phyloP scores from a whole-genome alignment of 2,113 vertebrate species.

The Mastomys coucha region DNA sequence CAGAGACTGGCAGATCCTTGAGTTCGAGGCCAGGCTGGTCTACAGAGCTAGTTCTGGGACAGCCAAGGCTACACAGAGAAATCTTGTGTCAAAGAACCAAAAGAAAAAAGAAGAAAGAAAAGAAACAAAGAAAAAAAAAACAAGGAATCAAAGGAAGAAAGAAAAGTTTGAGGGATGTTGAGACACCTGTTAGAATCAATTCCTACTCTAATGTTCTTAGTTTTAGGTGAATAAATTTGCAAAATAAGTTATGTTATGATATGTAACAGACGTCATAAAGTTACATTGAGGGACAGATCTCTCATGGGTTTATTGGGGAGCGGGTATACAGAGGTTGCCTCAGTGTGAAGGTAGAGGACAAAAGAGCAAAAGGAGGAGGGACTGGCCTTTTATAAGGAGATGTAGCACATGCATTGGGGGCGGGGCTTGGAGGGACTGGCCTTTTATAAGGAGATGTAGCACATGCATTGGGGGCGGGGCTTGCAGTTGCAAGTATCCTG shows the following conservation, averaged over 20 bases:
- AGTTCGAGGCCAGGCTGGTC: background rate
- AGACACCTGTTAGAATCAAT: background rate
- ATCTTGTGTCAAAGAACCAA: background rate
- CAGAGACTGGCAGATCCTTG: background rate
- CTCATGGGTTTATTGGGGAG: too few species aligned
- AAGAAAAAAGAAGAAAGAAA: background rate
- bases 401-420: too few species aligned
- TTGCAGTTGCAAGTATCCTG: too few species aligned
- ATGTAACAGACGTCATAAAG: too few species aligned
- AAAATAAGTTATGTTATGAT: constrained; percentile 8
- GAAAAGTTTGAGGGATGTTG: background rate
- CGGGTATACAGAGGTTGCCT: too few species aligned
- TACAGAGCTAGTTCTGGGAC: background rate
- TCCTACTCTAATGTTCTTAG: background rate
- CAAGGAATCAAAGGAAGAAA: background rate
- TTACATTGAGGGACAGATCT: too few species aligned
- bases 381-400: too few species aligned
- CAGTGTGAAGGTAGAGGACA: too few species aligned
- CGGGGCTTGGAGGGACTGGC: too few species aligned
- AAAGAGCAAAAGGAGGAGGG: too few species aligned
- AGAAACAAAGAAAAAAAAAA: background rate
- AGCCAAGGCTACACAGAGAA: background rate
- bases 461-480: too few species aligned
- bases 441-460: too few species aligned
- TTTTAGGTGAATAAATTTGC: background rate